Percentiles rank a stretch among this genome's conserved stretches.
These are phyloP conservation scores for Carollia perspicillata DNA, from an alignment of 2,113 vertebrate genomes.

Conservation along the genomic window DNA sequence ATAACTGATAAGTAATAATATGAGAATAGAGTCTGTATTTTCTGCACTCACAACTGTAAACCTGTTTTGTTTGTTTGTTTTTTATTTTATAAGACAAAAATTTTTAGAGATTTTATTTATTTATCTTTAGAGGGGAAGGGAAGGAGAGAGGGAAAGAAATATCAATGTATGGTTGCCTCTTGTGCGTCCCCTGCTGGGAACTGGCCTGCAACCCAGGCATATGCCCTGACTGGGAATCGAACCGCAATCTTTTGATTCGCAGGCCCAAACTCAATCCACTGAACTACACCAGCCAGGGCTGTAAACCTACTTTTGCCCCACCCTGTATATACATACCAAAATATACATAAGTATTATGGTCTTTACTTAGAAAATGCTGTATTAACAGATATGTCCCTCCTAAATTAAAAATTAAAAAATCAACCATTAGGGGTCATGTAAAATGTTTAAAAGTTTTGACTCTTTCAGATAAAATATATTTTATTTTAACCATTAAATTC, in stretches of 20 bases:
- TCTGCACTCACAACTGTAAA: background rate
- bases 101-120: too few species aligned
- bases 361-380: background rate
- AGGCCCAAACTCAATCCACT: too few species aligned
- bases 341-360: background rate
- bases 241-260: too few species aligned
- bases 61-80: too few species aligned
- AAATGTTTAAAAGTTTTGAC: slow-evolving; percentile 9
- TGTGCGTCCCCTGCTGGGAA: too few species aligned
- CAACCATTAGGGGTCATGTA: background rate
- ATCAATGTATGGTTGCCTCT: too few species aligned
- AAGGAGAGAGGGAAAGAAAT: too few species aligned
- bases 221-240: too few species aligned
- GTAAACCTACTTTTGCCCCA: background rate
- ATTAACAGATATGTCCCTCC: background rate
- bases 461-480: slow-evolving; percentile 7
- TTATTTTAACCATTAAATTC: slow-evolving; percentile 14
- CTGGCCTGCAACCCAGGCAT: too few species aligned
- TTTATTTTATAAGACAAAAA: too few species aligned
- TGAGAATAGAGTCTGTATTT: background rate
- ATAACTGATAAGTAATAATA: background rate
- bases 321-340: background rate
- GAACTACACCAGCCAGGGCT: too few species aligned
- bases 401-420: background rate
- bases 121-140: too few species aligned